Conservation (phyloP, 2,888 invertebrate genomes). For the Drosophila diplacantha region DNA sequence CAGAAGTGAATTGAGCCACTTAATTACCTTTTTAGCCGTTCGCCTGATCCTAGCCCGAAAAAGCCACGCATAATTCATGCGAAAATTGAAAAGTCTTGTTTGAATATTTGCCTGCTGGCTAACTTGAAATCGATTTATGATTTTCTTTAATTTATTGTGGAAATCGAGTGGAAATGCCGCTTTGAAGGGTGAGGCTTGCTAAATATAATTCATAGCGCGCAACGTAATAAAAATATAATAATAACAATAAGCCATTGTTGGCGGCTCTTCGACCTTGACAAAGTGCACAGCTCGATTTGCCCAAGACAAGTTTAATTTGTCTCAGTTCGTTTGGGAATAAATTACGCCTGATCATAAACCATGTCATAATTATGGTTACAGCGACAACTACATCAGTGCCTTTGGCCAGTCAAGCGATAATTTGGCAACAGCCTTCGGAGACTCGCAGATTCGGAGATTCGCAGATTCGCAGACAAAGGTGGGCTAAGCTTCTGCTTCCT, state of each 20-base stretch:
- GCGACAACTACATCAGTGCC: constrained; percentile 35
- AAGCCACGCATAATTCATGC: constrained; percentile 15
- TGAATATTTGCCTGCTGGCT: constrained; percentile 10
- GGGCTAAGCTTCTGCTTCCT: constrained; percentile 51
- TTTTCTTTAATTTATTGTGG: constrained; percentile 7
- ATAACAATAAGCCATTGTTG: constrained; percentile 56
- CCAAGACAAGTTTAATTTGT: constrained; percentile 45
- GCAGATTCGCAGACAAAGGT: constrained; percentile 24
- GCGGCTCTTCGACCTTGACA: constrained; percentile 48
- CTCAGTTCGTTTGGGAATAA: constrained; percentile 48
- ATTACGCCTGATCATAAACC: constrained; percentile 45
- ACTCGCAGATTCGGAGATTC: constrained; percentile 1
- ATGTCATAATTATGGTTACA: constrained; percentile 42
- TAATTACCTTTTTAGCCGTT: constrained; percentile 43
- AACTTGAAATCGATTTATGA: constrained; percentile 25
- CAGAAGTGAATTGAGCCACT: constrained; percentile 53
- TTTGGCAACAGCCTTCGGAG: constrained; percentile 58
- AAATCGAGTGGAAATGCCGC: constrained; percentile 8
- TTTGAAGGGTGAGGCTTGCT: constrained; percentile 13
- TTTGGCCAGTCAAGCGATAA: constrained; percentile 52
- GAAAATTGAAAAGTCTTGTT: constrained; percentile 36
- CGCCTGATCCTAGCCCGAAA: constrained; percentile 31
- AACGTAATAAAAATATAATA: constrained; percentile 42
- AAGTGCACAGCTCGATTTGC: constrained; percentile 43
- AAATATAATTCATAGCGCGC: constrained; percentile 30